phyloP scores from a whole-genome alignment of 1,140 invertebrate species.

The Drosophila baimaii region DNA sequence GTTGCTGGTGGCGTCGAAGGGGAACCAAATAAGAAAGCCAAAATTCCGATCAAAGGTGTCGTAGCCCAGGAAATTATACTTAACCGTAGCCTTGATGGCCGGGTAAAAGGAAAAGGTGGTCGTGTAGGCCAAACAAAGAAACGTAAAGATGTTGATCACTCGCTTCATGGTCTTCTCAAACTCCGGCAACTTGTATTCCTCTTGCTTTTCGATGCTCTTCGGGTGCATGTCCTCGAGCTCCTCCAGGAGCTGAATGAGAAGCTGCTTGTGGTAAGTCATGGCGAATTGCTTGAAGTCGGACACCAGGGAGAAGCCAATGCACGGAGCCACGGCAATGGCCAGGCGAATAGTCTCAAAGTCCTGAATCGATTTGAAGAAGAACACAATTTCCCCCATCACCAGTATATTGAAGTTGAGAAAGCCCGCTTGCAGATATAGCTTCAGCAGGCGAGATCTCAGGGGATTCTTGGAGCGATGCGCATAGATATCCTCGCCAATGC shows the following conservation, averaged over 20 bases:
- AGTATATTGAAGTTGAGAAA: conserved; percentile 77
- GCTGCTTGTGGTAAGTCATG: conserved; percentile 45
- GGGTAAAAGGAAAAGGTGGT: conserved; percentile 73
- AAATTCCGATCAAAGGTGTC: conserved; percentile 71
- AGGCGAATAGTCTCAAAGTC: conserved; percentile 62
- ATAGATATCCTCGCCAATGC: conserved; percentile 76
- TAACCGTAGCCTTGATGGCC: conserved; percentile 64
- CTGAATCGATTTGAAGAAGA: conserved; percentile 67
- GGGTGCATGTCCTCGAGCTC: conserved; percentile 76
- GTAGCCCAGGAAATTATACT: conserved; percentile 66
- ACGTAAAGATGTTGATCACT: conserved; percentile 68
- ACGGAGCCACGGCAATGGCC: conserved; percentile 78
- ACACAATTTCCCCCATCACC: conserved; percentile 67
- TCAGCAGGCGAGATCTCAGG: conserved; percentile 41
- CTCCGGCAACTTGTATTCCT: conserved; percentile 45
- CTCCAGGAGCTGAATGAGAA: conserved; percentile 53
- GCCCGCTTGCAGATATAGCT: conserved; percentile 63
- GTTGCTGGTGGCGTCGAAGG: conserved; percentile 60
- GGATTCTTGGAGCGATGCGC: conserved; percentile 64
- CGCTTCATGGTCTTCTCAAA: conserved; percentile 69
- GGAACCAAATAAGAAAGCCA: conserved; percentile 79
- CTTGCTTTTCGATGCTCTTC: conserved; percentile 44
- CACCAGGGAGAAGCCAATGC: conserved; percentile 78
- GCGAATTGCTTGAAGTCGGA: conserved; percentile 73
- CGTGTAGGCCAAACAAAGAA: conserved; percentile 72